A percentile compares a stretch with the other conserved stretches of the same genome.
Evolutionary conservation across 2,797 vertebrate genomes (phyloP).

Genomic region (Leuciscus waleckii): DNA sequence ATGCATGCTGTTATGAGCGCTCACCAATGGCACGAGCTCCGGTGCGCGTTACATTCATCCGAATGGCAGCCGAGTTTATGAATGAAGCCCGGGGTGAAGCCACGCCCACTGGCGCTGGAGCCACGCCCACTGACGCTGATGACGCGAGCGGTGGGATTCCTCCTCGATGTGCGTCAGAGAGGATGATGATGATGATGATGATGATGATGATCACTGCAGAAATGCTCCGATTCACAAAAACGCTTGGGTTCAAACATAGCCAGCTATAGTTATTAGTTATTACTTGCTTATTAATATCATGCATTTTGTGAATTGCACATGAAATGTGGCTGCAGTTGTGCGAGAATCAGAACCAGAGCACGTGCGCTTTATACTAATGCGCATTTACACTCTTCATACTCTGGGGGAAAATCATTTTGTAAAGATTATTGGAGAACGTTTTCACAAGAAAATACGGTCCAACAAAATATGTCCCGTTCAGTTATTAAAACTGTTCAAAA

Average conservation of each 20-base stretch:
- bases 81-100: slow-evolving; percentile 68
- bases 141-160: slow-evolving; percentile 54
- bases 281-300: not conserved
- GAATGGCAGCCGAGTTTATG: slow-evolving; percentile 76
- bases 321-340: not conserved
- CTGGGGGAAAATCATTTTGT: too few relatives aligned
- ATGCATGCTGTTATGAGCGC: slow-evolving; percentile 50
- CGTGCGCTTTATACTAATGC: not conserved
- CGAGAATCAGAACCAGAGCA: not conserved
- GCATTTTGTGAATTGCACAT: not conserved
- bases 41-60: slow-evolving; percentile 65
- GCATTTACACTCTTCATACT: too few relatives aligned
- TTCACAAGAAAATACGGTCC: too few relatives aligned
- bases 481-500: too few relatives aligned
- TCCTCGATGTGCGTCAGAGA: slow-evolving; percentile 54
- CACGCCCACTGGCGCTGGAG: slow-evolving; percentile 34
- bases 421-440: too few relatives aligned
- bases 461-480: too few relatives aligned
- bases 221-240: not conserved
- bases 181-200: slow-evolving; percentile 21
- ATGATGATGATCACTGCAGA: slow-evolving; percentile 30
- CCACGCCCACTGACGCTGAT: slow-evolving; percentile 67
- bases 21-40: slow-evolving; percentile 54
- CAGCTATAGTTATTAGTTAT: not conserved
- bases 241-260: not conserved